Conservation (phyloP, 2,888 invertebrate genomes). For the Meteorus cinctellus region DNA sequence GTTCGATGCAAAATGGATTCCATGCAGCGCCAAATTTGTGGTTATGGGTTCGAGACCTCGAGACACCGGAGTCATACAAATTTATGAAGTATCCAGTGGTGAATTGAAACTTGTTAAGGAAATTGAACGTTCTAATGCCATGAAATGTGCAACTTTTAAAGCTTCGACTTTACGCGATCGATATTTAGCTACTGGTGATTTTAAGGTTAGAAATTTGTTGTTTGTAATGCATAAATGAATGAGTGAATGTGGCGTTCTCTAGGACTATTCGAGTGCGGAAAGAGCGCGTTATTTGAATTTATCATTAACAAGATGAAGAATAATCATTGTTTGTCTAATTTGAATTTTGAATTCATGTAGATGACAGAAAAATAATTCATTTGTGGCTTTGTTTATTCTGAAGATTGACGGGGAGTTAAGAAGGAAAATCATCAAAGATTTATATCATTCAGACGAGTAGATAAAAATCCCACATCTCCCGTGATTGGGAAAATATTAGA, state of each 20-base stretch:
- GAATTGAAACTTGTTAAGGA: conserved; percentile 83
- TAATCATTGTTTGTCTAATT: too few species aligned
- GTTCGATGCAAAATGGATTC: conserved; percentile 97
- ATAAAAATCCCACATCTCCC: too few species aligned
- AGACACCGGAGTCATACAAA: conserved; percentile 89
- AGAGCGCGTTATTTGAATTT: too few species aligned
- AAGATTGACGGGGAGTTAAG: too few species aligned
- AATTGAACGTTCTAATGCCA: conserved; percentile 86
- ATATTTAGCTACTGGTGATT: conserved; percentile 92
- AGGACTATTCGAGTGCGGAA: too few species aligned
- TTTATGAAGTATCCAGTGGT: conserved; percentile 85
- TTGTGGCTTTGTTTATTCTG: too few species aligned
- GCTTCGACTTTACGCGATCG: conserved; percentile 88
- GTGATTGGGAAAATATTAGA: too few species aligned
- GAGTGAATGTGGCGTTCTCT: too few species aligned
- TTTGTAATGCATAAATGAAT: too few species aligned
- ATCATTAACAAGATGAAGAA: too few species aligned
- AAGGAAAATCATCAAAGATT: not conserved
- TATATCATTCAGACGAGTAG: not conserved
- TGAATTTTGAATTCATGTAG: too few species aligned
- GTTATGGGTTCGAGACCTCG: conserved; percentile 89
- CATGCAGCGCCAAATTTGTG: conserved; percentile 94
- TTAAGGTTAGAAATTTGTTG: conserved; percentile 71
- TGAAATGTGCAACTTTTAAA: conserved; percentile 96
- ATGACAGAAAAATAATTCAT: too few species aligned